Evolutionary conservation across 2,888 invertebrate genomes (phyloP).

Genomic region (Bembecia ichneumoniformis): DNA sequence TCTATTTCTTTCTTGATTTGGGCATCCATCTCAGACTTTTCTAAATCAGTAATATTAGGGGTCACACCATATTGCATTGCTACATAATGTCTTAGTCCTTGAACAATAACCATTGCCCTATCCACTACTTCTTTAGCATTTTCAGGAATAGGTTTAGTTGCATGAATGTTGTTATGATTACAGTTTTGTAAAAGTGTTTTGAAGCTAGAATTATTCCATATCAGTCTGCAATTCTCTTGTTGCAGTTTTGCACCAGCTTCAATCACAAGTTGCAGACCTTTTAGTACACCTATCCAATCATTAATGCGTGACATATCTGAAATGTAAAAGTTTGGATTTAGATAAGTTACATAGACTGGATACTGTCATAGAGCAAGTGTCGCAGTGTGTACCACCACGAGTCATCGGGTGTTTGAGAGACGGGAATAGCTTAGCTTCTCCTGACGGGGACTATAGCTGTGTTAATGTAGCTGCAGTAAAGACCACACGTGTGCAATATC

Average conservation of each 20-base stretch:
- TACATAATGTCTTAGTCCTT: conserved; percentile 77
- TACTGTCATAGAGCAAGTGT: too few species aligned
- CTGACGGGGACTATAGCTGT: too few species aligned
- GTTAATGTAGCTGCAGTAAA: too few species aligned
- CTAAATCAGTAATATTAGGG: conserved; percentile 12
- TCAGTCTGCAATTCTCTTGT: conserved; percentile 69
- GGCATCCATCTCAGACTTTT: conserved; percentile 36
- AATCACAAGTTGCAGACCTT: conserved; percentile 78
- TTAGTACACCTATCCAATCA: conserved; percentile 77
- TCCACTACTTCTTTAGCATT: conserved; percentile 64
- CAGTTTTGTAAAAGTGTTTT: conserved; percentile 53
- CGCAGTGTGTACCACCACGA: too few species aligned
- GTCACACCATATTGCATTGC: conserved; percentile 24
- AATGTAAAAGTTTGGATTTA: conserved; percentile 14
- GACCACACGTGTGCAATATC: too few species aligned
- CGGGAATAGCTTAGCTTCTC: too few species aligned
- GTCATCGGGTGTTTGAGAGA: too few species aligned
- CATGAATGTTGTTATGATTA: conserved; percentile 39
- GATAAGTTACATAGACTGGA: too few species aligned
- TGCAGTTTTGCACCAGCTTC: conserved; percentile 78
- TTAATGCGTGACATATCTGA: conserved; percentile 73
- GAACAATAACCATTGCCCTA: conserved; percentile 77
- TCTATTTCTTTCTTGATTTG: conserved; percentile 49
- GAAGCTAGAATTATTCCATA: conserved; percentile 81
- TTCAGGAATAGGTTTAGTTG: conserved; percentile 33